Base-by-base conservation (phyloP, 2,888 invertebrate genomes). In the Noctuana brunneofusca region DNA sequence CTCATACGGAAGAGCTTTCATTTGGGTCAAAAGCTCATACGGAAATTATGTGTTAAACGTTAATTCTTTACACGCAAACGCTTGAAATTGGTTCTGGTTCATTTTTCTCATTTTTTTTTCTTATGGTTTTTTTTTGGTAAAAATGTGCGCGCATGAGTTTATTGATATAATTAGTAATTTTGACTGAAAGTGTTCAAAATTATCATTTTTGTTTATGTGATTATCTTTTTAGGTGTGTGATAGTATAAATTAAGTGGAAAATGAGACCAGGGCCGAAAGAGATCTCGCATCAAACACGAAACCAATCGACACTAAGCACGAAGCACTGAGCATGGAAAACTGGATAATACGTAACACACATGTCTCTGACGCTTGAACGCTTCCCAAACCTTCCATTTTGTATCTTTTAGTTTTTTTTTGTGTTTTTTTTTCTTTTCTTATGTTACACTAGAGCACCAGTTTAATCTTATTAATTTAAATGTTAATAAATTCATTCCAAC, bases 221-320 rank as follows among this genome's bases (percentile, higher is more conserved):
- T 57, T 63, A 30, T 64, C 72, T 78, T 85, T 88, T 80, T 89
- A 89, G 87, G 89, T 86, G 78, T 77, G 75, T 81, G 76, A 75
- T 79, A 69, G 66, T 78, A 68, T 75, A 74, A 78, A 74, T 73
- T 73, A 70, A 73, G 72, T 73, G 80, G 79, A 87, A 89, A 88
- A 88, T 87, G 86, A 76, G 75, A 90, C 89, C 90, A 90, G 90
- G 90, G 90, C 89, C 89, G 90, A 90, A 90, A 90, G 90, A 90
- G 89, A 89, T 84, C 83, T 73, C 68, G 65, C 76, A 84, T 76
- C 79, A 75, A 75, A 80, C 80, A 83, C 80, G 63, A 55, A 62
- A 50, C 62, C 50, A 63, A 30, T 27, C 43, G 49, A 63, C 63
- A 56, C 55, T 16, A 74, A 70, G 76, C 82, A 82, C 80, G 77